These are phyloP conservation scores for Ataeniobius toweri DNA, from an alignment of 2,797 vertebrate genomes.

Conservation along the genomic window DNA sequence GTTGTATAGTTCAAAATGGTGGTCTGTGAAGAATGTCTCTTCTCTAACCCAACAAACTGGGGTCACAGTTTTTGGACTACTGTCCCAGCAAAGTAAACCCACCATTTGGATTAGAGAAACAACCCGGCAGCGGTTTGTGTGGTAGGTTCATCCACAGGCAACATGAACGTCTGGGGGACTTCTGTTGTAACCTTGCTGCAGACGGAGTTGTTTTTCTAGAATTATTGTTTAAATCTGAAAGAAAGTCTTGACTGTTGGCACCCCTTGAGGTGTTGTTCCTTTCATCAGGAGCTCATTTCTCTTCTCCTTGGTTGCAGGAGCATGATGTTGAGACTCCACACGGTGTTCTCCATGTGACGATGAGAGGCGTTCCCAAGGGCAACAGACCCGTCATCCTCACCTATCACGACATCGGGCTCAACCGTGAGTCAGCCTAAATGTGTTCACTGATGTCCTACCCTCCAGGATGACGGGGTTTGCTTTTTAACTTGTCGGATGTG, in stretches of 20 bases:
- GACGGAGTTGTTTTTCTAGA: not conserved
- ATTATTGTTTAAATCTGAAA: not conserved
- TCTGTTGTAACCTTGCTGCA: not conserved
- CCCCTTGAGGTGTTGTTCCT: not conserved
- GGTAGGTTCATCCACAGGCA: not conserved
- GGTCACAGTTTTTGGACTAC: not conserved
- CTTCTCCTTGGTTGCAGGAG: conserved; percentile 82
- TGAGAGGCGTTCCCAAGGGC: conserved; percentile 91
- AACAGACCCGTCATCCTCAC: conserved; percentile 96
- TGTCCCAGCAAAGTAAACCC: not conserved
- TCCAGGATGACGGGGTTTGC: conserved; percentile 2
- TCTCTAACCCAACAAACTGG: not conserved
- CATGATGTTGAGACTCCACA: conserved; percentile 96
- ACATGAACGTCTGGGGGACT: not conserved
- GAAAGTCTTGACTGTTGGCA: not conserved
- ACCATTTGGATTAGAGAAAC: not conserved
- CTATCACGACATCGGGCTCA: conserved; percentile 97
- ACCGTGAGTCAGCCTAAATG: conserved; percentile 85
- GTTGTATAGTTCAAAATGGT: no score
- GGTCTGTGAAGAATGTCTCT: not conserved
- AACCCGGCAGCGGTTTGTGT: not conserved
- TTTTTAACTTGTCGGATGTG: not conserved
- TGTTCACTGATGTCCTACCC: not conserved
- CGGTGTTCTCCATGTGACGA: conserved; percentile 93
- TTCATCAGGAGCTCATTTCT: not conserved